Percentiles rank a stretch among this genome's conserved stretches.
phyloP scores from a whole-genome alignment of 2,797 vertebrate genomes.

The Silurus lanzhouensis region DNA sequence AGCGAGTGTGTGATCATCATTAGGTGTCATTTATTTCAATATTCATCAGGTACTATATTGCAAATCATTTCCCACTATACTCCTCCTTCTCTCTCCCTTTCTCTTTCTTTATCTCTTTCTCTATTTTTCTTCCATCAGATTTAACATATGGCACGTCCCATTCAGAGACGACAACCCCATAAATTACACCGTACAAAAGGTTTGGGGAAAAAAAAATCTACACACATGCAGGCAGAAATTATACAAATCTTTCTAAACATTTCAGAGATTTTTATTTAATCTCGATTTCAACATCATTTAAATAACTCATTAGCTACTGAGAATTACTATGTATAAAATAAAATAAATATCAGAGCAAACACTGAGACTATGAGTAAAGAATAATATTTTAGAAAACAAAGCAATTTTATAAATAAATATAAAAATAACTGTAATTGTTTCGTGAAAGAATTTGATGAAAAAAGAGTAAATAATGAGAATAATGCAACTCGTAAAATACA shows the following conservation, averaged over 20 bases:
- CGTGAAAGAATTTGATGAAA: too few species aligned
- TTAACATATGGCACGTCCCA: not conserved
- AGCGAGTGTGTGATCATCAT: not conserved
- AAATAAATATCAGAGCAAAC: not conserved
- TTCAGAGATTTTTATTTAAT: too few species aligned
- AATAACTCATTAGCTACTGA: not conserved
- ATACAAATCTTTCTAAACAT: too few species aligned
- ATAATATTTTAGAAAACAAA: not conserved
- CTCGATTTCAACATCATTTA: not conserved
- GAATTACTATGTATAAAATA: not conserved
- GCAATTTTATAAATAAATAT: too few species aligned
- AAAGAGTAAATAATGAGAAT: too few species aligned
- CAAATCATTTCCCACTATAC: not conserved
- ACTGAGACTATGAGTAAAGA: not conserved
- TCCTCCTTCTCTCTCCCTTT: too few species aligned
- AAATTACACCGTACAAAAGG: not conserved
- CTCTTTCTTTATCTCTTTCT: not conserved
- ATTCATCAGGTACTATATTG: too few species aligned
- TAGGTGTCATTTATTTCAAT: slow-evolving; percentile 5
- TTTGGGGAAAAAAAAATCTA: too few species aligned
- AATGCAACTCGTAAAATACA: too few species aligned
- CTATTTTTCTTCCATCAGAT: not conserved
- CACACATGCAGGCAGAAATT: too few species aligned
- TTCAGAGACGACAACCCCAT: not conserved
- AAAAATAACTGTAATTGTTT: too few species aligned